phyloP scores from a whole-genome alignment of 1,140 invertebrate species.

The Brachionus paranguensis region DNA sequence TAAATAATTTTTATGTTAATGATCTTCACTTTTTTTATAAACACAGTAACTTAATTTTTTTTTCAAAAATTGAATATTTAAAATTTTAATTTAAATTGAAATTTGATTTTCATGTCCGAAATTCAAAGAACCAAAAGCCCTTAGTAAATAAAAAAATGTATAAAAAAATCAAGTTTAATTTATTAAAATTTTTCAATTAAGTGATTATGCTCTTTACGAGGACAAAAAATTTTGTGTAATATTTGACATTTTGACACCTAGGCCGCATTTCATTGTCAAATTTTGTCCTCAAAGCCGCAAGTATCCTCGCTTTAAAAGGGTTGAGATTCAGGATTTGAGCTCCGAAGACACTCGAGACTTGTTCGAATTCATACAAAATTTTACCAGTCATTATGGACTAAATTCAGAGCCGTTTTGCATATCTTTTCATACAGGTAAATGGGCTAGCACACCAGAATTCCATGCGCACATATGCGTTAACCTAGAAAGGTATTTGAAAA shows the following conservation, averaged over 20 bases:
- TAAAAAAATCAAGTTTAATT: neutral
- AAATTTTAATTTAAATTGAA: neutral
- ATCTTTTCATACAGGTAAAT: conserved; percentile 17
- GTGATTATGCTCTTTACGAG: neutral
- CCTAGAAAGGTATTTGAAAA: neutral
- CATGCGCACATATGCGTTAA: neutral
- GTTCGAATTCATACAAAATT: neutral
- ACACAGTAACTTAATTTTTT: neutral
- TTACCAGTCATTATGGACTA: neutral
- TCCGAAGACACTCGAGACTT: neutral
- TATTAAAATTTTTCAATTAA: neutral
- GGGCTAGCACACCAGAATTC: neutral
- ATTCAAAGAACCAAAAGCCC: neutral
- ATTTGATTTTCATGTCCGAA: neutral
- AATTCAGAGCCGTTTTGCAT: neutral
- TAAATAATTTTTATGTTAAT: no score
- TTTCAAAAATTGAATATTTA: neutral
- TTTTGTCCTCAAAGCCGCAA: neutral
- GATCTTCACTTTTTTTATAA: no score
- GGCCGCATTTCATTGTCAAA: conserved; percentile 14
- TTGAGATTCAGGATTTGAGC: neutral
- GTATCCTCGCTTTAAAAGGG: neutral
- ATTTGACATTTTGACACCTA: neutral
- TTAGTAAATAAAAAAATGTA: neutral
- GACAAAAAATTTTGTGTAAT: neutral